Evolutionary conservation across 2,797 vertebrate genomes (phyloP), one percentile per base, ranked within the genome.

Genomic region (Arnoldichthys spilopterus): DNA sequence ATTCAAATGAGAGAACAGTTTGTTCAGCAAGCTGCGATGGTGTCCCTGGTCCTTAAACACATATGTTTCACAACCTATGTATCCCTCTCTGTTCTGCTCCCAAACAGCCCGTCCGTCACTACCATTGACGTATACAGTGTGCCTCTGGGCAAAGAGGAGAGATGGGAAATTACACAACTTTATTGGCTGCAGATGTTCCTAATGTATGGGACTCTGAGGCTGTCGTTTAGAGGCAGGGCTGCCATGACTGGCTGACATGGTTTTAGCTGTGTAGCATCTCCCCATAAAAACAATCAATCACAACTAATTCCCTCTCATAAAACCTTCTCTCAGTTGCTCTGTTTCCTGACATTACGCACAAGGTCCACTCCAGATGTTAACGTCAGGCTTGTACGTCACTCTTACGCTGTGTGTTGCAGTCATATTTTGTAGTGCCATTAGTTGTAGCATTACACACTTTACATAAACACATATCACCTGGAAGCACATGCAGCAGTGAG

Each of bases 121-220:
- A 6, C 20, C 68, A 76, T 64, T 85, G 81, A 85, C 81, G 83
- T 76, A 78, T 45, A 68, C n/a, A 20, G 56, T 30, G 68, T 34
- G 58, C 72, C 74, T 53, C 66, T 73, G 67, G 51, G 74, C 77
- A 69, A 58, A 66, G 73, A 76, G 72, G 72, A 63, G 66, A 70
- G 56, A 75, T 77, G 75, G 73, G 67, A 78, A 77, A 78, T 83
- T 78, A 79, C 58, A 61, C 73, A 85, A 83, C 81, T 77, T 76
- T 79, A 83, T 51, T 47, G 68, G 76, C 70, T 77, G 43, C 84
- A 85, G 84, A 85, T 85, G 83, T 85, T 58, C 20, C 1, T 49
- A 47, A 66, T 26, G 22, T 67, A 43, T 32, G 72, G 1, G 8
- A 16, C 7, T 37, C 11, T 34, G 30, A 28, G 24, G 45, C 47